These are phyloP conservation scores for Aplochiton taeniatus DNA, from an alignment of 2,797 vertebrate species.

Conservation along the genomic window DNA sequence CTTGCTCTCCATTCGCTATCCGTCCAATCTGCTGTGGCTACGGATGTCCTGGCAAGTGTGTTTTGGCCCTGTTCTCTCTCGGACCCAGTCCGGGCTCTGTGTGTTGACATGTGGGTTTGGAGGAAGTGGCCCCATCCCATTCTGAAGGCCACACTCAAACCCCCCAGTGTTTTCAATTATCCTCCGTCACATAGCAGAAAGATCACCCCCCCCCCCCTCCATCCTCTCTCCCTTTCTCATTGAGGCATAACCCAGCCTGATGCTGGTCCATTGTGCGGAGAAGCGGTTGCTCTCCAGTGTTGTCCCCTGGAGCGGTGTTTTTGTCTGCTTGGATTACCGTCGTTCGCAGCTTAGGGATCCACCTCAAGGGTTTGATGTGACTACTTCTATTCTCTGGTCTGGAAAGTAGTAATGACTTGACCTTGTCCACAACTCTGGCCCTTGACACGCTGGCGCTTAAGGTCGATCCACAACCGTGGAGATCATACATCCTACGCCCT, in stretches of 20 bases:
- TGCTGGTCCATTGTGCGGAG: slow-evolving; percentile 51
- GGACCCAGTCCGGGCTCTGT: slow-evolving; percentile 17
- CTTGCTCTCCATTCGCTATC: slow-evolving; percentile 20
- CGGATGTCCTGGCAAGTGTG: slow-evolving; percentile 3
- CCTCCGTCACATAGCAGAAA: slow-evolving; percentile 61
- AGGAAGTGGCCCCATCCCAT: slow-evolving; percentile 49
- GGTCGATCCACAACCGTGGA: not conserved
- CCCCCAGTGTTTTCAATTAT: slow-evolving; percentile 63
- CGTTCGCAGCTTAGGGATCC: slow-evolving; percentile 9
- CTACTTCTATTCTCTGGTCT: too few species aligned
- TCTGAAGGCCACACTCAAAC: slow-evolving; percentile 36
- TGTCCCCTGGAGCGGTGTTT: slow-evolving; percentile 12
- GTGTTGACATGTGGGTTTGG: slow-evolving; percentile 55
- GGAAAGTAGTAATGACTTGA: too few species aligned
- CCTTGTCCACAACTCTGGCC: not conserved
- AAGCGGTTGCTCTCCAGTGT: slow-evolving; percentile 22
- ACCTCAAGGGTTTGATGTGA: not conserved
- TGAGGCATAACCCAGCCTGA: slow-evolving; percentile 45
- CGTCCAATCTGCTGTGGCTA: slow-evolving; percentile 19
- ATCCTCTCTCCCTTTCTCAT: slow-evolving; percentile 44
- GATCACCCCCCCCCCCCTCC: slow-evolving; percentile 28
- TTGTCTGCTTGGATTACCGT: slow-evolving; percentile 23
- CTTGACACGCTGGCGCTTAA: not conserved
- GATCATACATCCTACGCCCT: not conserved
- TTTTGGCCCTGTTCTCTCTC: slow-evolving; percentile 37